Evolutionary conservation across 2,797 vertebrate species (phyloP).

Genomic region (Otolemur crassicaudatus): DNA sequence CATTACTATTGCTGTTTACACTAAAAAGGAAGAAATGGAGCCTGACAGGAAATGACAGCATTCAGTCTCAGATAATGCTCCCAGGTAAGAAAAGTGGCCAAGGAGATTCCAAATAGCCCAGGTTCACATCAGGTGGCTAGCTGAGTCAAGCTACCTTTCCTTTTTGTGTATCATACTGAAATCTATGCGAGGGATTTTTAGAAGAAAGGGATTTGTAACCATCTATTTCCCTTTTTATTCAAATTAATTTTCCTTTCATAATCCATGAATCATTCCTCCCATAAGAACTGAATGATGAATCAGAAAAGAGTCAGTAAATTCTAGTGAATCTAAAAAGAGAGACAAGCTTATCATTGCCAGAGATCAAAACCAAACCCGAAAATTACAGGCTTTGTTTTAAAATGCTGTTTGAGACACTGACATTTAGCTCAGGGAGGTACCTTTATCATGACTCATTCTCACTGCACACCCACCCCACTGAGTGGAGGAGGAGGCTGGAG

Average conservation of each 20-base stretch:
- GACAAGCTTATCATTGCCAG: constrained; percentile 55
- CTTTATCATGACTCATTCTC: constrained; percentile 74
- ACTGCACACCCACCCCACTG: not conserved
- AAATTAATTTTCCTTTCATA: constrained; percentile 61
- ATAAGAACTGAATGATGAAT: constrained; percentile 63
- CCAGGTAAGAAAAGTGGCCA: not conserved
- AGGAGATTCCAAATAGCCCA: not conserved
- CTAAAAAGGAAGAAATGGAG: constrained; percentile 2
- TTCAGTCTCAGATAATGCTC: not conserved
- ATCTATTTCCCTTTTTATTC: constrained; percentile 59
- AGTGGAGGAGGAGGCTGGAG: not conserved
- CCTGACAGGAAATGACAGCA: not conserved
- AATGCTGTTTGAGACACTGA: constrained; percentile 53
- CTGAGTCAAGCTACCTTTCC: not conserved
- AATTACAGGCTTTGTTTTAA: constrained; percentile 70
- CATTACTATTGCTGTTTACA: not conserved
- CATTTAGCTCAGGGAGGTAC: constrained; percentile 70
- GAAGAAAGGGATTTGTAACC: constrained; percentile 64
- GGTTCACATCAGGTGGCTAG: not conserved
- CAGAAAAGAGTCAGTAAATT: constrained; percentile 65
- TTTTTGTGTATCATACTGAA: constrained; percentile 13
- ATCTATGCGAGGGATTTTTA: constrained; percentile 38
- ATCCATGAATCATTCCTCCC: constrained; percentile 68
- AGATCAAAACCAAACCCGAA: constrained; percentile 70
- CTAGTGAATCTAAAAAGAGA: constrained; percentile 64